These are phyloP conservation scores for Cephalotes varians DNA, from an alignment of 2,888 invertebrate species.

Conservation along the genomic window DNA sequence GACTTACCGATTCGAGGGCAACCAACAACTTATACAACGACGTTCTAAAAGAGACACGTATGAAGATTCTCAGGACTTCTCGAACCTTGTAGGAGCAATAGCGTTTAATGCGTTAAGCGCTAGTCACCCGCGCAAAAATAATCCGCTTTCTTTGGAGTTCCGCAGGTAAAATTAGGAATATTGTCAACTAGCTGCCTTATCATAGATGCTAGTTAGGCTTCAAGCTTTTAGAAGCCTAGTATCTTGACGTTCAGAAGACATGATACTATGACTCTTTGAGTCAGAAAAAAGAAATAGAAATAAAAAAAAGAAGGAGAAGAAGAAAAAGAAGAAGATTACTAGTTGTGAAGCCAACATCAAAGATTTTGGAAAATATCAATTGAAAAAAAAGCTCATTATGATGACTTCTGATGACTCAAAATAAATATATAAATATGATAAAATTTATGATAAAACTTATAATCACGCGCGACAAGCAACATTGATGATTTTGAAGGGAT, in stretches of 20 bases:
- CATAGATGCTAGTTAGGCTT: not conserved
- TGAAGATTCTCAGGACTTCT: not conserved
- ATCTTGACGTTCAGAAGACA: not conserved
- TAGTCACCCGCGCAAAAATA: constrained; percentile 19
- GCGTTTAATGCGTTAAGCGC: constrained; percentile 5
- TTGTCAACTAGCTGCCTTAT: constrained; percentile 3
- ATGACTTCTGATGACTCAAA: not conserved
- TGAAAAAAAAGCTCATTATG: not conserved
- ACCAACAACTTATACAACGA: constrained; percentile 4
- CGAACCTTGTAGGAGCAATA: constrained; percentile 19
- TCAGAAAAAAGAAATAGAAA: too few species aligned
- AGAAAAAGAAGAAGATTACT: too few species aligned
- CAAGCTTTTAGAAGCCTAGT: too few species aligned
- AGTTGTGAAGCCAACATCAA: not conserved
- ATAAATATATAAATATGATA: constrained; percentile 2
- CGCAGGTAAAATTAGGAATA: constrained; percentile 37
- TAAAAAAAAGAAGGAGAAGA: too few species aligned
- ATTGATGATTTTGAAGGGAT: not conserved
- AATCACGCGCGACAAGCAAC: not conserved
- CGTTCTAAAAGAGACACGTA: constrained; percentile 10
- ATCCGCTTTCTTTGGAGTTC: constrained; percentile 6
- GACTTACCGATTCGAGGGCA: constrained; percentile 21
- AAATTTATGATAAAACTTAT: not conserved
- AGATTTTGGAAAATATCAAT: not conserved
- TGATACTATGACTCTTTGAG: too few species aligned